Conservation (phyloP, 1,140 invertebrate genomes). For the Globodera rostochiensis region DNA sequence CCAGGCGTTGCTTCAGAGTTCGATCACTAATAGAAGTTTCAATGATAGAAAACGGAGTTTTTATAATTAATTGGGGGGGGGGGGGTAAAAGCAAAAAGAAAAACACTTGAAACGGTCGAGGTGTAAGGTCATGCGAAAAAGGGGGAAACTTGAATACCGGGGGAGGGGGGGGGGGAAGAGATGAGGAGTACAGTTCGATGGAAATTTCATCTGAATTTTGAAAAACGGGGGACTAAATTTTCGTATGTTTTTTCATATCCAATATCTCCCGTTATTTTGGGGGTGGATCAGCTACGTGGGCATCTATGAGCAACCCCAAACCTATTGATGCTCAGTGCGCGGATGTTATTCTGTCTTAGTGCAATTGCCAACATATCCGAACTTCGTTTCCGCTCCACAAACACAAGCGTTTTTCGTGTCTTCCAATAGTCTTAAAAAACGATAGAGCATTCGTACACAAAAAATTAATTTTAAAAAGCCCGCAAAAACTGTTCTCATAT, state of each 20-base stretch:
- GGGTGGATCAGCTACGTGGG: no score
- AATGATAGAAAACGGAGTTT: background rate
- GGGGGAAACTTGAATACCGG: no score
- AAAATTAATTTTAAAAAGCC: background rate
- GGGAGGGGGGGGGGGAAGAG: no score
- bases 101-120: no score
- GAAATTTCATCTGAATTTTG: no score
- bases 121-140: no score
- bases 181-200: no score
- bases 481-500: conserved; percentile 7
- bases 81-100: no score
- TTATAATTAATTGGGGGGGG: no score
- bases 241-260: background rate
- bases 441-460: background rate
- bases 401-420: conserved; percentile 30
- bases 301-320: background rate
- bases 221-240: background rate
- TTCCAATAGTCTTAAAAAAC: conserved; percentile 24
- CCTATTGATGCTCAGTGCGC: conserved; percentile 21
- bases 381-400: conserved; percentile 35
- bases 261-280: no score
- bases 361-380: conserved; percentile 35
- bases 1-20: conserved; percentile 36
- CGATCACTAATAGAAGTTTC: conserved; percentile 30
- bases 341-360: conserved; percentile 20